phyloP scores from a whole-genome alignment of 2,888 invertebrate genomes.

The Acholoe squamosa region DNA sequence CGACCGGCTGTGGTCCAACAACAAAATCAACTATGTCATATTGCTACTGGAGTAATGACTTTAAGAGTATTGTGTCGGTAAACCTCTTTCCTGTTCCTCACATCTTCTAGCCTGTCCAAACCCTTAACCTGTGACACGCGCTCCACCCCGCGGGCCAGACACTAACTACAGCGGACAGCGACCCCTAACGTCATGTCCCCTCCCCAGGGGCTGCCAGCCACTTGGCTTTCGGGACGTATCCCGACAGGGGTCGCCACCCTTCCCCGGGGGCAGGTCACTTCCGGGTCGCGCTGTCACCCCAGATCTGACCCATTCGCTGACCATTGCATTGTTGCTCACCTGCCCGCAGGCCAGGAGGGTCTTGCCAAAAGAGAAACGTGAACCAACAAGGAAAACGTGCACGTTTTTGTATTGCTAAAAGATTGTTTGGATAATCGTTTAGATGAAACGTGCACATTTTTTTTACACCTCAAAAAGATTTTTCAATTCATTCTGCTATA shows the following conservation, averaged over 20 bases:
- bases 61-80: too few relatives aligned
- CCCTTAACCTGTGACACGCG: background rate
- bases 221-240: background rate
- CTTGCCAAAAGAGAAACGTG: too few relatives aligned
- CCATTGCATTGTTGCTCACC: constrained; percentile 37
- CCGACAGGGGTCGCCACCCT: constrained; percentile 2
- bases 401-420: too few relatives aligned
- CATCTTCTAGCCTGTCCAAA: background rate
- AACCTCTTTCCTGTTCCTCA: background rate
- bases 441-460: too few relatives aligned
- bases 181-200: background rate
- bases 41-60: too few relatives aligned
- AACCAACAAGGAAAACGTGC: too few relatives aligned
- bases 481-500: too few relatives aligned
- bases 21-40: too few relatives aligned
- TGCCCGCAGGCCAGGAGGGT: background rate
- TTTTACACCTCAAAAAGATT: too few relatives aligned
- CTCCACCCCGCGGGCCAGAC: background rate
- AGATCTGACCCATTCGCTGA: constrained; percentile 46
- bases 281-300: background rate
- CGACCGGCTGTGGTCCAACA: too few relatives aligned
- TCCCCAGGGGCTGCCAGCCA: constrained; percentile 15
- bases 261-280: constrained; percentile 48
- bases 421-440: too few relatives aligned
- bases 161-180: constrained; percentile 37